Evolutionary conservation across 2,888 invertebrate genomes (phyloP).

Genomic region (Acanthosepion pharaonis): DNA sequence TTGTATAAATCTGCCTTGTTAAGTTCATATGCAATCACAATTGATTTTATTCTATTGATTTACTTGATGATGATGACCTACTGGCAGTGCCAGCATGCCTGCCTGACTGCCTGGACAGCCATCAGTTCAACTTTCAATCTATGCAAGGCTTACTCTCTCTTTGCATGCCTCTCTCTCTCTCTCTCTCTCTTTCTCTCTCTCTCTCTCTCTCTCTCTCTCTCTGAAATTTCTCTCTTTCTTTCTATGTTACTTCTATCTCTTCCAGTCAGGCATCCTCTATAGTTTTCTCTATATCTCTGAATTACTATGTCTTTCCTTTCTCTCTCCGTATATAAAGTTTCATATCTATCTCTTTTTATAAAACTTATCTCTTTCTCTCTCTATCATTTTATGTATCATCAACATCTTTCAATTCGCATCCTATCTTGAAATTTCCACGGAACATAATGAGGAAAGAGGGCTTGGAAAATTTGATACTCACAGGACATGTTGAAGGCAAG

Average conservation of each 20-base stretch:
- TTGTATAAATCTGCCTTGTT: background rate
- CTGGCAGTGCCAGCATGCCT: background rate
- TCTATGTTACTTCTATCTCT: background rate
- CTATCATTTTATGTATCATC: too few relatives aligned
- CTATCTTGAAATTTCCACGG: too few relatives aligned
- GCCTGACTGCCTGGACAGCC: background rate
- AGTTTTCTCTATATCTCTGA: too few relatives aligned
- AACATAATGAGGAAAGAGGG: too few relatives aligned
- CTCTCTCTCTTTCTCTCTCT: background rate
- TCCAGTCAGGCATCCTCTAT: too few relatives aligned
- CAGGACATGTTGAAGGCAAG: too few relatives aligned
- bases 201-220: background rate
- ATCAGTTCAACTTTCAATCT: background rate
- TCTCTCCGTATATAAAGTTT: too few relatives aligned
- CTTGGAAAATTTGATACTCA: too few relatives aligned
- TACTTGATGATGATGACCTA: background rate
- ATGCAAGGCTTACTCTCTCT: background rate
- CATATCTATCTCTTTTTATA: too few relatives aligned
- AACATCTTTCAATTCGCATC: too few relatives aligned
- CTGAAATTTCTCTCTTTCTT: background rate
- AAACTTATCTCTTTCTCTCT: too few relatives aligned
- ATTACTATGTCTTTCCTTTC: too few relatives aligned
- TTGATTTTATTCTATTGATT: constrained; percentile 2
- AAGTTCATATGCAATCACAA: background rate
- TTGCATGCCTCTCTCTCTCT: background rate